Percentiles rank a stretch among this genome's conserved stretches.
Evolutionary conservation across 1,140 invertebrate genomes (phyloP).

Genomic region (Drosophila serrata): DNA sequence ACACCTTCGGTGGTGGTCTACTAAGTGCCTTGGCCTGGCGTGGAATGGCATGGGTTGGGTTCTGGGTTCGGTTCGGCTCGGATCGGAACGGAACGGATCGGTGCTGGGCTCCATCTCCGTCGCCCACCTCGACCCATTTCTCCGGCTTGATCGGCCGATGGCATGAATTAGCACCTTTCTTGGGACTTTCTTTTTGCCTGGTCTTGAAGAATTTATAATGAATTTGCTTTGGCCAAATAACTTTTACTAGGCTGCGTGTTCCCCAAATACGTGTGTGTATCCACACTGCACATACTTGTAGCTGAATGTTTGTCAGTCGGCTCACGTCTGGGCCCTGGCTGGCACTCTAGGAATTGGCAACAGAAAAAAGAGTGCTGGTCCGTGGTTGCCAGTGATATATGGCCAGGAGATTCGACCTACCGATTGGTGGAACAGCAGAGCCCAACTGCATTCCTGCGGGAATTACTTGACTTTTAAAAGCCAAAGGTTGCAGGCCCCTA

Average conservation of each 20-base stretch:
- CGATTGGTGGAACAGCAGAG: conserved; percentile 21
- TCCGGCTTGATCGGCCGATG: conserved; percentile 57
- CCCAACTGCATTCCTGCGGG: conserved; percentile 33
- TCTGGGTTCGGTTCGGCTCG: conserved; percentile 41
- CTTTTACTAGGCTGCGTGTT: conserved; percentile 64
- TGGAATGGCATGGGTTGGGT: conserved; percentile 45
- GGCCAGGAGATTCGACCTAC: conserved; percentile 39
- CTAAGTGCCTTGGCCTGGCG: conserved; percentile 49
- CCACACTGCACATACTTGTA: conserved; percentile 3
- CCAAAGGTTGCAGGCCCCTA: conserved; percentile 7
- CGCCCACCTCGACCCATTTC: conserved; percentile 71
- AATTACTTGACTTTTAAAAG: neutral
- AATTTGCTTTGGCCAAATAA: conserved; percentile 77
- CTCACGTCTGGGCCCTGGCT: conserved; percentile 56
- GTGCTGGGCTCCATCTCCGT: conserved; percentile 12
- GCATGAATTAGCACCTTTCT: conserved; percentile 78
- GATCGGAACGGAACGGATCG: neutral
- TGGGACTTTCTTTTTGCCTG: conserved; percentile 76
- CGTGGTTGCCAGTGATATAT: conserved; percentile 29
- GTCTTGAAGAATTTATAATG: conserved; percentile 79
- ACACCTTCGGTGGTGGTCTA: conserved; percentile 76
- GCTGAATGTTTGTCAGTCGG: conserved; percentile 37
- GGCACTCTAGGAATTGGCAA: conserved; percentile 40
- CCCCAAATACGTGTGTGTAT: conserved; percentile 6
- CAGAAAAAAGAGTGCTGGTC: conserved; percentile 6